Base-by-base conservation (phyloP, 2,113 vertebrate species). In the Puma concolor region DNA sequence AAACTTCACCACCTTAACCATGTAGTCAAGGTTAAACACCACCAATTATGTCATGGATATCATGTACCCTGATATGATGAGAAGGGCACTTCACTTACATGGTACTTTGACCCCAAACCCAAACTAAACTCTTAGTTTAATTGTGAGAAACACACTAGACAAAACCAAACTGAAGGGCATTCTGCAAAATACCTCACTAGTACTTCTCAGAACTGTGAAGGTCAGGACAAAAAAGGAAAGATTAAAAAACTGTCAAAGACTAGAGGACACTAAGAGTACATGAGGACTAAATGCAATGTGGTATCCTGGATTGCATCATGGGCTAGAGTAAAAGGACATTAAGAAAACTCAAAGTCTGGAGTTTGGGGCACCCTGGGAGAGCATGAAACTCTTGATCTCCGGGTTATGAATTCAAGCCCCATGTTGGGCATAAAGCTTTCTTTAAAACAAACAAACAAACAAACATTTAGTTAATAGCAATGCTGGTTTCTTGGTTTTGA, bases 401-500 rank as follows among this genome's bases (percentile, higher is more conserved):
- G 27, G 41, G 25, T 76, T 21, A 9, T 31, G 74, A 76, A 48
- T 76, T 76, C 41, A 76, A 29, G 41, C 14, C 27, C 41, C 27
- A 76, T 76, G 27, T 31, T 76, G 74, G 74, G 41, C 7, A 7
- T 31, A 76, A 76, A 76, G 74, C 15, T 76, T 48, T 48, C 74
- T 76, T 72, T 38, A 38, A 72, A 72, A 44, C 41, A 44, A 50
- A 38, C 10, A 23, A 57, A 57, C 7, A 60, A 50, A 50, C 48
- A 10, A 11, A 41, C 38, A 27, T 64, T 44, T 36, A n/a, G 50
- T 50, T 67, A 67, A 41, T 0, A 88, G 92, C 54, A 67, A 29
- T 31, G 79, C 66, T 85, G 72, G 71, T 33, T 88, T 94, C 77
- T 85, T 80, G 57, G 38, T 69, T 96, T 80, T 57, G 80, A 81